phyloP scores from a whole-genome alignment of 2,797 vertebrate species.

The Etheostoma nigrum region DNA sequence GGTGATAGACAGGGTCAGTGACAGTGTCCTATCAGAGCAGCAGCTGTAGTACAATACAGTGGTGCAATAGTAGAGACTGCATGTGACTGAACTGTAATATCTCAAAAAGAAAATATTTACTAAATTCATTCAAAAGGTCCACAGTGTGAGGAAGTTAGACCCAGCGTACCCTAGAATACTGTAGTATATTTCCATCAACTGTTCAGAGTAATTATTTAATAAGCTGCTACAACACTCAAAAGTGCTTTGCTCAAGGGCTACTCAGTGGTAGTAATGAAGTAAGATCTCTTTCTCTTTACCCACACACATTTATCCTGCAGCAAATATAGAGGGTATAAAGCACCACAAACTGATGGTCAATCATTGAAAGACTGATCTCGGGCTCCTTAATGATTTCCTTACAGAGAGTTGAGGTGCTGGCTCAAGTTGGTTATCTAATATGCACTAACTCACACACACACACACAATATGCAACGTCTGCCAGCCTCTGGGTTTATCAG shows the following conservation, averaged over 20 bases:
- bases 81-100: slow-evolving; percentile 2
- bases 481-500: slow-evolving; percentile 31
- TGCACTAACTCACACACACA: background rate
- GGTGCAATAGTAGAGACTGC: background rate
- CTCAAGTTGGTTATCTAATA: background rate
- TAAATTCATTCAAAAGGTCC: background rate
- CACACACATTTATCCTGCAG: background rate
- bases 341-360: background rate
- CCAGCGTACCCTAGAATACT: background rate
- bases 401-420: background rate
- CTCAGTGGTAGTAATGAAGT: background rate
- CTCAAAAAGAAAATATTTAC: background rate
- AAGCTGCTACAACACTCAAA: background rate
- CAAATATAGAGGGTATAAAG: background rate
- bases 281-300: background rate
- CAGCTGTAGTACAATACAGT: background rate
- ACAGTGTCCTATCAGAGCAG: slow-evolving; percentile 18
- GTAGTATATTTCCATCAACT: background rate
- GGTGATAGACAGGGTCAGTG: slow-evolving; percentile 28
- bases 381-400: background rate
- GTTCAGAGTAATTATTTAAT: background rate
- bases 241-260: background rate
- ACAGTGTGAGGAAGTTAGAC: background rate
- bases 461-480: slow-evolving; percentile 4
- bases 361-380: background rate